Evolutionary conservation across 1,140 invertebrate genomes (phyloP).

Genomic region (Plutomurus gul): DNA sequence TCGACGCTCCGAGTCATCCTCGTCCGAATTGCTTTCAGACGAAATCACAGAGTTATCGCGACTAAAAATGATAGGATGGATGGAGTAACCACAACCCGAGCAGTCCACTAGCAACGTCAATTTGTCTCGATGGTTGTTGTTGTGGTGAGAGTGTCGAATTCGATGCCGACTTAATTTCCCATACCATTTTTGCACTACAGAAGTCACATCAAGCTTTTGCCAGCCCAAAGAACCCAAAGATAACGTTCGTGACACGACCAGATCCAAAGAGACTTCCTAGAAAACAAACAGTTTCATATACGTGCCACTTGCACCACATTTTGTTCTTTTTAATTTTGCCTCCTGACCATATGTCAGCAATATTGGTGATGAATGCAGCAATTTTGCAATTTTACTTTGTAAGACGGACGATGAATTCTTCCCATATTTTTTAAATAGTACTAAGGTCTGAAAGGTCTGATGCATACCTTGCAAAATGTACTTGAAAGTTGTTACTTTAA

Average conservation of each 20-base stretch:
- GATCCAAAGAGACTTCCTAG: slow-evolving; percentile 55
- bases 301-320: too few relatives aligned
- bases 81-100: slow-evolving; percentile 72
- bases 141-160: slow-evolving; percentile 50
- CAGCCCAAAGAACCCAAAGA: slow-evolving; percentile 73
- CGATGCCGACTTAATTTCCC: slow-evolving; percentile 46
- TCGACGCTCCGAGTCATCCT: slow-evolving; percentile 13
- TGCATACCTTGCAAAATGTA: too few relatives aligned
- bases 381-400: too few relatives aligned
- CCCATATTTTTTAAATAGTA: too few relatives aligned
- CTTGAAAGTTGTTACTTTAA: too few relatives aligned
- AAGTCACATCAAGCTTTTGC: slow-evolving; percentile 83
- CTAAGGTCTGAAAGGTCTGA: too few relatives aligned
- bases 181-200: slow-evolving; percentile 75
- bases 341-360: background rate
- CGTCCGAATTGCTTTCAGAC: slow-evolving; percentile 39
- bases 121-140: slow-evolving; percentile 61
- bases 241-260: slow-evolving; percentile 67
- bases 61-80: slow-evolving; percentile 62
- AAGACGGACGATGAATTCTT: too few relatives aligned
- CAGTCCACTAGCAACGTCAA: slow-evolving; percentile 81
- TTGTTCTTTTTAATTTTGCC: background rate
- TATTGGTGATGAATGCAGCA: too few relatives aligned
- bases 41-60: slow-evolving; percentile 62
- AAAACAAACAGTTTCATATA: background rate